A percentile compares a stretch with the other conserved stretches of the same genome.
Evolutionary conservation across 1,140 invertebrate species (phyloP).

Genomic region (Penaeus vannamei): DNA sequence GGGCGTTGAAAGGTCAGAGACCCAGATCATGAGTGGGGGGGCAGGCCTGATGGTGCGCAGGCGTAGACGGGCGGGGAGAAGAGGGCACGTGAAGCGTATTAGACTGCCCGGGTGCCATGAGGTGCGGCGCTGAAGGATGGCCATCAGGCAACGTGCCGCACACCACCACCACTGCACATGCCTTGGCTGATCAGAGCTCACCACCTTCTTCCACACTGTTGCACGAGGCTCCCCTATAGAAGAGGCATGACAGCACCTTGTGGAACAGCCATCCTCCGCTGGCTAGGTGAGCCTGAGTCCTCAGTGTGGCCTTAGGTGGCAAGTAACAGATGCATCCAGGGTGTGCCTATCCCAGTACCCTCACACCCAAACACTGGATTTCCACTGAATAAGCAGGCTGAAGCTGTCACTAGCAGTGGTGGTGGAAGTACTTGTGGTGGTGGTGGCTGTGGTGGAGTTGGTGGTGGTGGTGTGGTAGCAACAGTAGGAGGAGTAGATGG

Average conservation of each 20-base stretch:
- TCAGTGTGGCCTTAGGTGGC: conserved; percentile 50
- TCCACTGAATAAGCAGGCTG: conserved; percentile 50
- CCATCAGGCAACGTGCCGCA: conserved; percentile 65
- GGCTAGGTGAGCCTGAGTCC: conserved; percentile 5
- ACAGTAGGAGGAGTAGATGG: conserved; percentile 67
- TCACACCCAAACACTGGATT: conserved; percentile 46
- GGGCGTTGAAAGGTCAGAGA: conserved; percentile 62
- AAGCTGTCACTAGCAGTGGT: conserved; percentile 45
- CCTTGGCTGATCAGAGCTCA: conserved; percentile 42
- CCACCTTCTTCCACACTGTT: conserved; percentile 29
- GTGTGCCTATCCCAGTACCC: conserved; percentile 30
- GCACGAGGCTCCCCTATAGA: conserved; percentile 10
- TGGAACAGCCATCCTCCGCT: conserved; percentile 33
- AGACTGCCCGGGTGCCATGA: conserved; percentile 64
- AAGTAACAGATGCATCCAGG: conserved; percentile 36
- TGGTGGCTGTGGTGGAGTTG: conserved; percentile 62
- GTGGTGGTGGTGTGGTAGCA: conserved; percentile 66
- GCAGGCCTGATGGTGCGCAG: conserved; percentile 53
- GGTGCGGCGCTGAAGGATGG: conserved; percentile 63
- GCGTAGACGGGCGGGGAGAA: conserved; percentile 66
- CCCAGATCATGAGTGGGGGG: too few relatives aligned
- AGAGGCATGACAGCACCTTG: conserved; percentile 20
- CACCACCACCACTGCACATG: conserved; percentile 60
- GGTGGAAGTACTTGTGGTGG: conserved; percentile 53
- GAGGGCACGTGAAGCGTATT: conserved; percentile 65